Conservation (phyloP, 2,888 invertebrate species). For the Drosophila kokeensis region DNA sequence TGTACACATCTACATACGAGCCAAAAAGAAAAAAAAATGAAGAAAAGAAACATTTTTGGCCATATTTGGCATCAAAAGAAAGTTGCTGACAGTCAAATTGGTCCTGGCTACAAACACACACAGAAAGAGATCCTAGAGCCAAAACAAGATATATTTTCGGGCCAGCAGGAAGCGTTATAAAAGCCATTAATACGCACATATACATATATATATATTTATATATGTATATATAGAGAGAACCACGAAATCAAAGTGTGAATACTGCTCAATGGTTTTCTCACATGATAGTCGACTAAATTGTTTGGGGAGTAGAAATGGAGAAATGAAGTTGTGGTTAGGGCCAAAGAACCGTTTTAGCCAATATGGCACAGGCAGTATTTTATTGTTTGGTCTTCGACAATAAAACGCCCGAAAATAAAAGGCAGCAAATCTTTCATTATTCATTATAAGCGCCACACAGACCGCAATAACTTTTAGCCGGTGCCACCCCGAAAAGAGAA, state of each 20-base stretch:
- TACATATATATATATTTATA: not conserved
- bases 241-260: conserved; percentile 74
- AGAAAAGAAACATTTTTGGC: conserved; percentile 36
- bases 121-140: conserved; percentile 5
- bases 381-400: conserved; percentile 70
- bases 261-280: conserved; percentile 49
- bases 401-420: conserved; percentile 55
- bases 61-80: conserved; percentile 60
- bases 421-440: conserved; percentile 77
- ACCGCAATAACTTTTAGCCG: conserved; percentile 72
- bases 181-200: conserved; percentile 68
- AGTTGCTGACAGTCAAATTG: conserved; percentile 76
- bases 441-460: conserved; percentile 72
- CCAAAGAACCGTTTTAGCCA: conserved; percentile 62
- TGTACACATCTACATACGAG: conserved; percentile 11
- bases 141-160: conserved; percentile 51
- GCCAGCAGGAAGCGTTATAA: conserved; percentile 70
- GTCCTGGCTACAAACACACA: conserved; percentile 36
- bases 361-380: conserved; percentile 57
- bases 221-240: conserved; percentile 1
- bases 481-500: conserved; percentile 23
- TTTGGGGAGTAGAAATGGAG: not conserved
- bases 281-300: conserved; percentile 42
- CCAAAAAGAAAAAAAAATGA: not conserved
- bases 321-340: not conserved